Conservation (phyloP, 2,113 vertebrate genomes). For the Rousettus leschenaultii region DNA sequence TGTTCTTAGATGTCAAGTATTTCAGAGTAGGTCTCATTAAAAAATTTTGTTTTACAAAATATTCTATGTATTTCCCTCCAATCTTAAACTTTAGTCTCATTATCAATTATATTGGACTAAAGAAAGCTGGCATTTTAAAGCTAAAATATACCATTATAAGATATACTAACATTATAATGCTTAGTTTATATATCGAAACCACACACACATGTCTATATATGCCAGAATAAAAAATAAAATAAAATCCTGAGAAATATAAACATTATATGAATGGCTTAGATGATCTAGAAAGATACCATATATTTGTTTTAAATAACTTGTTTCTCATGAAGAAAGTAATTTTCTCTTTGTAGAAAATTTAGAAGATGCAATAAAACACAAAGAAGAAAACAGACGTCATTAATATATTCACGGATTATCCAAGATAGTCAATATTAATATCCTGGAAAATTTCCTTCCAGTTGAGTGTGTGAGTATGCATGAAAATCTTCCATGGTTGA, state of each 20-base stretch:
- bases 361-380: background rate
- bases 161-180: background rate
- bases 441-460: background rate
- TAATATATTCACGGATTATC: background rate
- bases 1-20: background rate
- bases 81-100: background rate
- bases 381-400: background rate
- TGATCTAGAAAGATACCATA: background rate
- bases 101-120: background rate
- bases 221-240: background rate
- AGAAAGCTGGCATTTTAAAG: background rate
- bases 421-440: background rate
- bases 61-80: background rate
- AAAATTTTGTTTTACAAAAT: background rate
- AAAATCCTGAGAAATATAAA: background rate
- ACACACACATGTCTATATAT: background rate
- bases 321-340: background rate
- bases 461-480: background rate
- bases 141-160: background rate
- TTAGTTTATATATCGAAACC: background rate
- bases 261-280: background rate
- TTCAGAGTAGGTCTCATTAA: background rate
- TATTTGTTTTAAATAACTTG: background rate
- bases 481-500: background rate
- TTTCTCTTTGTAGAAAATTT: conserved; percentile 18